A percentile compares a stretch with the other conserved stretches of the same genome.
These are phyloP conservation scores for Tromatobia lineatoria DNA, from an alignment of 2,888 invertebrate genomes.

Conservation along the genomic window DNA sequence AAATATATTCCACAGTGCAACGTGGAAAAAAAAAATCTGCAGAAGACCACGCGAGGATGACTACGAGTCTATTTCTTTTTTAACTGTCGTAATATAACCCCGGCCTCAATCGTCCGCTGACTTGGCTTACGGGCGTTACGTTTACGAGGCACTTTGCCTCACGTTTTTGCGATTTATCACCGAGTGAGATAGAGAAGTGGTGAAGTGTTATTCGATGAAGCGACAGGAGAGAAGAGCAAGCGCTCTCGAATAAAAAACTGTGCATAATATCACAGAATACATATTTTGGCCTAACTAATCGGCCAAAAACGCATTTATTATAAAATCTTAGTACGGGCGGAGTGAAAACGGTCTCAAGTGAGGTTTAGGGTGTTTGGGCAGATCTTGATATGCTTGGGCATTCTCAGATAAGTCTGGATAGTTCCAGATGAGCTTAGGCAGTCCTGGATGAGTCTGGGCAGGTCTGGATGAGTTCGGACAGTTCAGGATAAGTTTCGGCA, in stretches of 20 bases:
- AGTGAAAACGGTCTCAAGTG: no score
- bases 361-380: no score
- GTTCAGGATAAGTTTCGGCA: no score
- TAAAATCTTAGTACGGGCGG: no score
- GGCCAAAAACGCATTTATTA: not conserved
- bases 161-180: conserved; percentile 54
- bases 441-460: no score
- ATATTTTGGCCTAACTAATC: not conserved
- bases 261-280: not conserved
- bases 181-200: conserved; percentile 6
- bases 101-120: conserved; percentile 21
- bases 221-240: not conserved
- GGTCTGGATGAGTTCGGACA: no score
- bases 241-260: not conserved
- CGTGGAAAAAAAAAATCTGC: conserved; percentile 40
- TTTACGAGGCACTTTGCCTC: conserved; percentile 59
- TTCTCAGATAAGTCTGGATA: no score
- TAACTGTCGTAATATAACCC: conserved; percentile 63
- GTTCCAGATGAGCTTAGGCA: no score
- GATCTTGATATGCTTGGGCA: no score
- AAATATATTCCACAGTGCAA: conserved; percentile 55
- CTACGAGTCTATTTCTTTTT: conserved; percentile 40
- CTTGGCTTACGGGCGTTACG: conserved; percentile 43
- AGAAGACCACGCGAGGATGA: conserved; percentile 16
- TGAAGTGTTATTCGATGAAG: conserved; percentile 28